Conservation (phyloP, 2,797 vertebrate genomes). For the Heteromormyrus szaboi region DNA sequence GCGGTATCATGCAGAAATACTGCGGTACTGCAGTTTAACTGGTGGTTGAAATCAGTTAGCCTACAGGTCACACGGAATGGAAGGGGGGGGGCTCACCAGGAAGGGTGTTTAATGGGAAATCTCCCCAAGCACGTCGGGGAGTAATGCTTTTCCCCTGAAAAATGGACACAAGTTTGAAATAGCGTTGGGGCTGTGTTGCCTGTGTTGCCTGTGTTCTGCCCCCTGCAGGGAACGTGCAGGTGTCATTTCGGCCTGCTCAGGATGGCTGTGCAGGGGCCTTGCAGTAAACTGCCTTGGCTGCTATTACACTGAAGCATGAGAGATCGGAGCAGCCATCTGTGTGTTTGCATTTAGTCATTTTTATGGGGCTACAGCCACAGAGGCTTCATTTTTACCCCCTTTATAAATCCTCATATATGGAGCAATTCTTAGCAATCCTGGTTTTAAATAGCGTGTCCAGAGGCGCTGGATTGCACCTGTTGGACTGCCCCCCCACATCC, state of each 20-base stretch:
- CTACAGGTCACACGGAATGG: background rate
- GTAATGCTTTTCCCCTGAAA: background rate
- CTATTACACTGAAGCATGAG: background rate
- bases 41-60: background rate
- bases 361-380: background rate
- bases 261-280: background rate
- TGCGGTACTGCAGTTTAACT: background rate
- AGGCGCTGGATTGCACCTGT: background rate
- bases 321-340: background rate
- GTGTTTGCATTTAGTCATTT: background rate
- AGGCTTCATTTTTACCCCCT: background rate
- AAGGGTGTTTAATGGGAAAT: background rate
- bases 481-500: background rate
- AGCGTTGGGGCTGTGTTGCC: background rate
- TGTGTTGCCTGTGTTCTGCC: background rate
- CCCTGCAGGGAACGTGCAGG: background rate
- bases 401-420: background rate
- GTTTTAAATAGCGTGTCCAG: background rate
- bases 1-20: background rate
- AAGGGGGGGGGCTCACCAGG: background rate
- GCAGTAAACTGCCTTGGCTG: background rate
- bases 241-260: background rate
- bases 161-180: background rate
- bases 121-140: background rate
- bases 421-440: background rate